Evolutionary conservation across 2,113 vertebrate species (phyloP).

Genomic region (Archilochus colubris): DNA sequence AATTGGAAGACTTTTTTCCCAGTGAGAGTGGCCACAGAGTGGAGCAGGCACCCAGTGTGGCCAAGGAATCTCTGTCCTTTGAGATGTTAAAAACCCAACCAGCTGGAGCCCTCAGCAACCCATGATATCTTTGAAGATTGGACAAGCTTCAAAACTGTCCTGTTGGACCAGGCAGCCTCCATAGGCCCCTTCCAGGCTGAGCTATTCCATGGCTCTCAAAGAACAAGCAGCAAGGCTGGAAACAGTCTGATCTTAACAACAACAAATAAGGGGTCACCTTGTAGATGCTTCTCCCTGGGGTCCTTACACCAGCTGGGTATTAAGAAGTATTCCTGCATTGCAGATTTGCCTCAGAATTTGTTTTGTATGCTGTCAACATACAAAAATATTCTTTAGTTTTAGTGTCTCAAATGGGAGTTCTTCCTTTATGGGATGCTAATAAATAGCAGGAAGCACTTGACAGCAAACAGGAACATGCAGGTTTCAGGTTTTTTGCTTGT

Average conservation of each 20-base stretch:
- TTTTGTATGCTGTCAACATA: not conserved
- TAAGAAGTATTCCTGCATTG: not conserved
- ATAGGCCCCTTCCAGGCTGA: not conserved
- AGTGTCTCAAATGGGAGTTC: not conserved
- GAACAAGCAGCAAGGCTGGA: not conserved
- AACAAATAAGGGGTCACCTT: not conserved
- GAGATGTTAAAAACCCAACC: not conserved
- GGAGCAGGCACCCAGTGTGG: not conserved
- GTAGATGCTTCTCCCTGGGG: not conserved
- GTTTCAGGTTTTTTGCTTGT: not conserved
- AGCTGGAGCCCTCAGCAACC: not conserved
- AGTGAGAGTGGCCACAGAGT: not conserved
- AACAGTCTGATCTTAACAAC: not conserved
- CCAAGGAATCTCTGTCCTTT: not conserved
- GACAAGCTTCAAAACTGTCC: not conserved
- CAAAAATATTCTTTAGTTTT: not conserved
- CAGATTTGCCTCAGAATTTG: not conserved
- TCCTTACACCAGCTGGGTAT: not conserved
- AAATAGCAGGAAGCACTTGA: not conserved
- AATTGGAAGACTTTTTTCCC: not conserved
- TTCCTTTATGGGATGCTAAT: not conserved
- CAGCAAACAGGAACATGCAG: not conserved
- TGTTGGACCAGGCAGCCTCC: not conserved
- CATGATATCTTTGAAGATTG: not conserved
- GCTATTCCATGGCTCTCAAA: not conserved